A percentile compares a stretch with the other conserved stretches of the same genome.
Conservation (phyloP, 2,888 invertebrate genomes). For the Hedychridium roseum region DNA sequence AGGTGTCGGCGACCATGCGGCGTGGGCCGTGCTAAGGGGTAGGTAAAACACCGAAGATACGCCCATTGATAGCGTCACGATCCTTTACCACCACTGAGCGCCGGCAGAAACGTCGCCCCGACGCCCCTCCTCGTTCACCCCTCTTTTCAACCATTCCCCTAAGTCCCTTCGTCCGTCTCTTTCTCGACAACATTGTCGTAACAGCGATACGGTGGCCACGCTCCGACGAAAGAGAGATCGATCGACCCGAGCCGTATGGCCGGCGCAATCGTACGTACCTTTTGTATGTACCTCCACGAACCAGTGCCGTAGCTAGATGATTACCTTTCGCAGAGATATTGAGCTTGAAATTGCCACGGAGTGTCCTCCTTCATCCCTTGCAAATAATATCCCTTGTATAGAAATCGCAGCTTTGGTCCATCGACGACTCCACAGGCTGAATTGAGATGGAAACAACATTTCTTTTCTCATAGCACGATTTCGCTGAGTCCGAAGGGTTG, state of each 20-base stretch:
- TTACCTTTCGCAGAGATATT: neutral
- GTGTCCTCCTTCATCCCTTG: too few relatives aligned
- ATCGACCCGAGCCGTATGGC: slow-evolving; percentile 46
- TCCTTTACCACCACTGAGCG: slow-evolving; percentile 15
- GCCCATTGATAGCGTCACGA: slow-evolving; percentile 20
- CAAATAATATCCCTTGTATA: too few relatives aligned
- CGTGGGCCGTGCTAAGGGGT: slow-evolving; percentile 22
- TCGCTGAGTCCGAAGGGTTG: too few relatives aligned
- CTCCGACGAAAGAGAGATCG: slow-evolving; percentile 52
- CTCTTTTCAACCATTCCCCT: neutral
- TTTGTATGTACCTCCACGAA: slow-evolving; percentile 20
- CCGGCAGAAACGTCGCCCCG: slow-evolving; percentile 1
- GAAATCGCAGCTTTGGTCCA: too few relatives aligned
- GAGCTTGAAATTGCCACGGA: too few relatives aligned
- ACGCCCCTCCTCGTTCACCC: neutral
- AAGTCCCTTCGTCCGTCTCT: neutral
- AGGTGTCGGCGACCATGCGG: slow-evolving; percentile 11
- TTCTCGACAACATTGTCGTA: slow-evolving; percentile 16
- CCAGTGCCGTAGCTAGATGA: slow-evolving; percentile 28
- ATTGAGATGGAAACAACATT: too few relatives aligned
- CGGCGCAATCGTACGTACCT: slow-evolving; percentile 33
- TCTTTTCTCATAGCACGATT: too few relatives aligned
- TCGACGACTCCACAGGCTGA: too few relatives aligned
- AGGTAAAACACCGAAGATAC: slow-evolving; percentile 18
- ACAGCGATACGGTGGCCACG: slow-evolving; percentile 31